Evolutionary conservation across 1,140 invertebrate genomes (phyloP), one percentile per base, ranked within the genome.

Genomic region (Vanessa atalanta): DNA sequence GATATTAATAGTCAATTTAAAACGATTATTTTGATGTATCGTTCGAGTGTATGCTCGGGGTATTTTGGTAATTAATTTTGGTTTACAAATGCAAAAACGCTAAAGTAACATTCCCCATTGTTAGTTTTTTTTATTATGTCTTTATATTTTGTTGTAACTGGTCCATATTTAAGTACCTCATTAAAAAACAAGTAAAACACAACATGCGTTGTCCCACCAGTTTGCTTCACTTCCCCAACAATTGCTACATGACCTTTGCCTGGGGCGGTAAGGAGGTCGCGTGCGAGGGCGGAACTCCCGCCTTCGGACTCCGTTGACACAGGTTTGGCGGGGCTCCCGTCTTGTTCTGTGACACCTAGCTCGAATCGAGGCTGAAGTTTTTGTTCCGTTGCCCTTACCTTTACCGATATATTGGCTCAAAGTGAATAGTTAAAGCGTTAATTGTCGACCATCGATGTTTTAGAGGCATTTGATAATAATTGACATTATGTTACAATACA

Each of bases 241-340:
- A 70, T 57, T 48, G 57, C 23, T 26, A 63, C 57, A 63, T 26
- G 68, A 70, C 68, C 68, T 70, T 37, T 61, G 55, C 55, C 26
- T 23, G 11, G 55, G 68, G 68, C 57, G 57, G 20, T 13, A 53
- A 20, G 13, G 51, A 64, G 74, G 81, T 60, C 74, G 65, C 78
- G 81, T 78, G 78, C 67, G 75, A 67, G 76, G 83, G 83, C 82
- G 81, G 78, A 80, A 79, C 80, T 75, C 79, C 77, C 66, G 75
- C 75, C 83, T 79, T 79, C 70, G 80, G 83, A 79, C 85, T 81
- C 50, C 60, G 81, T 53, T 76, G 77, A 87, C 85, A 85, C 73
- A 75, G 70, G 63, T 82, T 80, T 85, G 82, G 83, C 80, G 85
- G 79, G 79, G 48, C 77, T 73, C 47, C 73, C 47, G 60, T 47